phyloP scores from a whole-genome alignment of 2,888 invertebrate genomes.

The Cerastis leucographa region DNA sequence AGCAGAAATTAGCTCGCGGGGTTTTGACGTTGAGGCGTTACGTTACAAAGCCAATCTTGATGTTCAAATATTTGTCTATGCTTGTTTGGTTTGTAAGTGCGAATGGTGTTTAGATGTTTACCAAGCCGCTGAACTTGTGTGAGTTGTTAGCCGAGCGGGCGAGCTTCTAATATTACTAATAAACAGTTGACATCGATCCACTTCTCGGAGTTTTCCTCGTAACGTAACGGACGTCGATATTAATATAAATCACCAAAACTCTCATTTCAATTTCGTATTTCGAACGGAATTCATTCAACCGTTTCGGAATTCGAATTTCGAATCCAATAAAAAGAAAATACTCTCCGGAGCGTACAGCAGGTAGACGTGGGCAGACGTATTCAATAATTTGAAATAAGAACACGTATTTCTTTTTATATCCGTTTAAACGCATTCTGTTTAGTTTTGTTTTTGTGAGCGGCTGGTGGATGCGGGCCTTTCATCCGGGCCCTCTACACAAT shows the following conservation, averaged over 20 bases:
- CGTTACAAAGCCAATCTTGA: conserved; percentile 82
- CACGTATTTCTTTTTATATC: conserved; percentile 90
- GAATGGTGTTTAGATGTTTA: conserved; percentile 90
- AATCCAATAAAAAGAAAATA: conserved; percentile 82
- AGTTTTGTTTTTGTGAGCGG: conserved; percentile 89
- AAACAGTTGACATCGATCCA: conserved; percentile 85
- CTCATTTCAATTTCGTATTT: conserved; percentile 73
- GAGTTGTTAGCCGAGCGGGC: conserved; percentile 75
- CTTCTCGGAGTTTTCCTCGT: conserved; percentile 69
- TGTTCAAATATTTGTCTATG: conserved; percentile 89
- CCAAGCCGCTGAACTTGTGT: conserved; percentile 87
- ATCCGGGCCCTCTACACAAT: conserved; percentile 88
- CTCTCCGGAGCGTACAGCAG: conserved; percentile 79
- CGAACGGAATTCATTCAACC: conserved; percentile 80
- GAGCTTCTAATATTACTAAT: conserved; percentile 84
- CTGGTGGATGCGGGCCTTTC: conserved; percentile 88
- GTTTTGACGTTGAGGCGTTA: conserved; percentile 75
- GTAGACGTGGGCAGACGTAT: conserved; percentile 90
- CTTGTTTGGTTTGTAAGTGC: conserved; percentile 90
- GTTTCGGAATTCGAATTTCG: conserved; percentile 79
- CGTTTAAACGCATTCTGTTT: conserved; percentile 90
- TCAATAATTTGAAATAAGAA: conserved; percentile 90
- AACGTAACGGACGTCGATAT: conserved; percentile 57
- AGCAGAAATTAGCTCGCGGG: conserved; percentile 77
- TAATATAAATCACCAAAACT: conserved; percentile 65